phyloP scores from a whole-genome alignment of 1,140 invertebrate species.

The Laupala kohalensis region DNA sequence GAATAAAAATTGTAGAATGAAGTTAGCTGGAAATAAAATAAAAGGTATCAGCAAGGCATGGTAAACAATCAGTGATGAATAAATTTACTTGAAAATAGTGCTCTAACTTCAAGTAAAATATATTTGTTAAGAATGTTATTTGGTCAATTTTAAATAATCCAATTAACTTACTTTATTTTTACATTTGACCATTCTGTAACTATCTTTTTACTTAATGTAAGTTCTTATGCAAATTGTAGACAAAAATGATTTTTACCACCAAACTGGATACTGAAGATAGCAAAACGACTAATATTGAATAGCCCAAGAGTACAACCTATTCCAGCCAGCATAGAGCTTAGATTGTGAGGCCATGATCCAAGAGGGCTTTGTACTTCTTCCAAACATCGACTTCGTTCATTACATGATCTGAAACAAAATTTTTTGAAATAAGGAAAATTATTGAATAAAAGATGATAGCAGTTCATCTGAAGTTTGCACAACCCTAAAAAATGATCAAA shows the following conservation, averaged over 20 bases:
- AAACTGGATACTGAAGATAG: conserved; percentile 73
- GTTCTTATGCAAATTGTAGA: neutral
- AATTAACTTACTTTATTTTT: no score
- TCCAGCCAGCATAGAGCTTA: conserved; percentile 66
- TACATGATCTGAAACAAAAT: neutral
- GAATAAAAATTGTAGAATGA: conserved; percentile 77
- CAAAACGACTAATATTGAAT: conserved; percentile 79
- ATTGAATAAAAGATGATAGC: no score
- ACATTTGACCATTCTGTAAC: no score
- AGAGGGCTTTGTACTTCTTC: conserved; percentile 25
- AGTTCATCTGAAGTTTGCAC: no score
- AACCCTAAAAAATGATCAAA: no score
- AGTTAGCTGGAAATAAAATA: conserved; percentile 52
- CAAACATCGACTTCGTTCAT: neutral
- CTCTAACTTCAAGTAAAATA: no score
- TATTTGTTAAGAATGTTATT: no score
- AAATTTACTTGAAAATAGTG: no score
- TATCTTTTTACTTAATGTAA: neutral
- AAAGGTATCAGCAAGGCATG: neutral
- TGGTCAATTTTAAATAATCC: no score
- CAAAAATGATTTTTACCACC: conserved; percentile 43
- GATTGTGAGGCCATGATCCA: conserved; percentile 60
- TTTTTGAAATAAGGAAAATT: no score
- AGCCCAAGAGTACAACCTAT: conserved; percentile 73
- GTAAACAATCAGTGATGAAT: neutral